phyloP scores from a whole-genome alignment of 2,797 vertebrate genomes.

The Gallinago nigripennis region DNA sequence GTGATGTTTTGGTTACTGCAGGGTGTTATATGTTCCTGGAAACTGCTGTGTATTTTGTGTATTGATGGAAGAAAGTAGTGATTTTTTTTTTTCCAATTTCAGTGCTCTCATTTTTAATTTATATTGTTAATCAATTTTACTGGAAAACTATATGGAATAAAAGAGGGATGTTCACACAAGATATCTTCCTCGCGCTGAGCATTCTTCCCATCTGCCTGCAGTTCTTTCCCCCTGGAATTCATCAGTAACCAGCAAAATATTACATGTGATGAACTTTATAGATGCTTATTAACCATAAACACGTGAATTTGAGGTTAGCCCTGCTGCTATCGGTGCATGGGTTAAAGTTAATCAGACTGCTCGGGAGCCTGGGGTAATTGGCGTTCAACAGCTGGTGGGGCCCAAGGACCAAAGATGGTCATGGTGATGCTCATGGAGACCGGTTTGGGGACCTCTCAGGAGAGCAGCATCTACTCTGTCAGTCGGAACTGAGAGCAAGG shows the following conservation, averaged over 20 bases:
- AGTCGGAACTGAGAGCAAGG: not conserved
- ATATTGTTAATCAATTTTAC: not conserved
- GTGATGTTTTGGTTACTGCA: not conserved
- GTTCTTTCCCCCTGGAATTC: not conserved
- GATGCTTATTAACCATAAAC: not conserved
- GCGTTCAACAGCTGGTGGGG: not conserved
- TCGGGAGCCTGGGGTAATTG: not conserved
- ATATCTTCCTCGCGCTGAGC: rapidly evolving
- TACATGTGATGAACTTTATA: not conserved
- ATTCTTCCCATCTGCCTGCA: not conserved
- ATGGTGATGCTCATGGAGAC: not conserved
- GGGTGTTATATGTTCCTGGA: not conserved
- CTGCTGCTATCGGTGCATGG: not conserved
- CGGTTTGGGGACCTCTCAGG: not conserved
- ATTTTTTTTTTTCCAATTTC: not conserved
- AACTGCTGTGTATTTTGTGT: not conserved
- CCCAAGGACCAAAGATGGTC: too few species aligned
- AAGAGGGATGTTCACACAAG: not conserved
- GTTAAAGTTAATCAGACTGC: not conserved
- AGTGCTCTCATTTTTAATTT: not conserved
- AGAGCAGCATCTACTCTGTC: not conserved
- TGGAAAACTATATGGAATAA: not conserved
- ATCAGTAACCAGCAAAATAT: not conserved
- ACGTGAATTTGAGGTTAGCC: not conserved
- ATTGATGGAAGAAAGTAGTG: not conserved